Evolutionary conservation across 2,113 vertebrate genomes (phyloP).

Genomic region (Platysternon megacephalum): DNA sequence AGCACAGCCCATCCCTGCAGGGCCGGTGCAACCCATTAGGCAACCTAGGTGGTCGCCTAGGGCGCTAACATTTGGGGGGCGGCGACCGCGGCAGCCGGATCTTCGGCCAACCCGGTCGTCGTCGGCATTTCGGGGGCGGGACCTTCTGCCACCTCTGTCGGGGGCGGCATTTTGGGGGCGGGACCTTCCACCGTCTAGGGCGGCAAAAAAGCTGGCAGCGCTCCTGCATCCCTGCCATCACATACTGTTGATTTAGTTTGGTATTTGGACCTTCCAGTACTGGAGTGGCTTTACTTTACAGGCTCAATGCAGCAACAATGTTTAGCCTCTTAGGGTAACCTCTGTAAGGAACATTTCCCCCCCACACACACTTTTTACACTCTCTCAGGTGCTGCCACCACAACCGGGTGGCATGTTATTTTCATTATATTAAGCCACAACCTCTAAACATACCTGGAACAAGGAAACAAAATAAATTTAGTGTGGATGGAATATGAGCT

Average conservation of each 20-base stretch:
- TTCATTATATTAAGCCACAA: not conserved
- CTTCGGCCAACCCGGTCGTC: too few relatives aligned
- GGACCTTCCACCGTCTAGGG: too few relatives aligned
- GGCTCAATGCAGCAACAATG: not conserved
- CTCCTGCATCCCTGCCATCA: rapidly evolving
- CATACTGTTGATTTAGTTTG: not conserved
- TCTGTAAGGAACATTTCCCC: not conserved
- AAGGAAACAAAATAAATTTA: not conserved
- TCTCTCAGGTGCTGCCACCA: not conserved
- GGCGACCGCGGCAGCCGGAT: too few relatives aligned
- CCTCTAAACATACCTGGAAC: conserved; percentile 35
- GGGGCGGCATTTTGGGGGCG: too few relatives aligned
- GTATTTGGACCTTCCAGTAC: not conserved
- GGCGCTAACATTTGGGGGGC: too few relatives aligned
- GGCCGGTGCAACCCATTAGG: too few relatives aligned
- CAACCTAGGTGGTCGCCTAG: too few relatives aligned
- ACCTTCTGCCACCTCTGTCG: too few relatives aligned
- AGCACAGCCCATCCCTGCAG: not conserved
- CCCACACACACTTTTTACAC: not conserved
- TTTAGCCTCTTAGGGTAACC: not conserved
- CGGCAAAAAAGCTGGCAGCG: too few relatives aligned
- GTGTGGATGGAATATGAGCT: not conserved
- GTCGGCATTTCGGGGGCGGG: too few relatives aligned
- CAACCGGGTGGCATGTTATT: not conserved
- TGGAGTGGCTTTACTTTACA: not conserved